These are phyloP conservation scores for Yponomeuta plumbellus DNA, from an alignment of 2,888 invertebrate species.

Conservation along the genomic window DNA sequence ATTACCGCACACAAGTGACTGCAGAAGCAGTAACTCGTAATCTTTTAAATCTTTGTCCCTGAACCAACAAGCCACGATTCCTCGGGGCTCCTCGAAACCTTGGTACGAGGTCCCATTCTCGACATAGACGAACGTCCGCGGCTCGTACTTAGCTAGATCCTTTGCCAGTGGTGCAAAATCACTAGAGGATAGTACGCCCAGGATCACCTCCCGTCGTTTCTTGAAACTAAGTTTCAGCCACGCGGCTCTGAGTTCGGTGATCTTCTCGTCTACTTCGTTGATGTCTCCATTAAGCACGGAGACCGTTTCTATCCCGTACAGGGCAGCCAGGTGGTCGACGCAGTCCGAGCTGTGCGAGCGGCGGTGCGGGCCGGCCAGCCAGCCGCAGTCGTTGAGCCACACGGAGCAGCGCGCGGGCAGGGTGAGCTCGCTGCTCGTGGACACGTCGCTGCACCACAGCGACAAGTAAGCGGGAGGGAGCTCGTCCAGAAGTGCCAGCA, in stretches of 20 bases:
- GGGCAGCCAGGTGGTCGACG: conserved; percentile 16
- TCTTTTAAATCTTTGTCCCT: not conserved
- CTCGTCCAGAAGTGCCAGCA: conserved; percentile 34
- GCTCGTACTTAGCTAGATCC: not conserved
- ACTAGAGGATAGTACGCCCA: not conserved
- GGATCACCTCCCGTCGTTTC: not conserved
- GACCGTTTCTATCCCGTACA: not conserved
- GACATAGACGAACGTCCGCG: conserved; percentile 24
- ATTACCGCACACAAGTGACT: not conserved
- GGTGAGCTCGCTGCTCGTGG: conserved; percentile 45
- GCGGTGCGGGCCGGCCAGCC: conserved; percentile 37
- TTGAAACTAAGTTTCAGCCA: conserved; percentile 19
- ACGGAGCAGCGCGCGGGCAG: conserved; percentile 28
- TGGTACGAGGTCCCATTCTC: conserved; percentile 27
- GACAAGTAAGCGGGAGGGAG: conserved; percentile 33
- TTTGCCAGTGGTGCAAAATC: not conserved
- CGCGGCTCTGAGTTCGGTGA: not conserved
- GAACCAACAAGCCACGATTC: not conserved
- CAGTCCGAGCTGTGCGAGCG: conserved; percentile 23
- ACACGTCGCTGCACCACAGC: conserved; percentile 43
- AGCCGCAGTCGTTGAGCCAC: conserved; percentile 46
- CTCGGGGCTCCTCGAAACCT: conserved; percentile 18
- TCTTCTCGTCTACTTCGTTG: not conserved
- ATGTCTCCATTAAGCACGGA: not conserved
- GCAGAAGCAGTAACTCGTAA: not conserved